Evolutionary conservation across 2,888 invertebrate genomes (phyloP), one percentile per base, ranked within the genome.

Genomic region (Drosophila antonietae): DNA sequence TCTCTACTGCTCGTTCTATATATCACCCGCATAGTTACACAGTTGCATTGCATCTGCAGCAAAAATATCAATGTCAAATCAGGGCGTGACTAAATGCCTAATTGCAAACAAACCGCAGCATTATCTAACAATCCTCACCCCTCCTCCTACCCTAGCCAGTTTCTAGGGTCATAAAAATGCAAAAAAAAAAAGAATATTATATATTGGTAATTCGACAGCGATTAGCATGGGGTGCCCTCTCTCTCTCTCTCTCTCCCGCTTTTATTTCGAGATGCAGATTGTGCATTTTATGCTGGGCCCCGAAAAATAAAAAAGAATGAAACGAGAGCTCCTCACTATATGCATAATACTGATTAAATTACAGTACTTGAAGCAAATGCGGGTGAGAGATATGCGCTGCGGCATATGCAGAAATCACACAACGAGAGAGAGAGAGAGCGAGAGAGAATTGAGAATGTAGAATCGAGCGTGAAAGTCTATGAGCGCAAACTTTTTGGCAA

Each of bases 81-180:
- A 73, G 85, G 90, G 85, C 85, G 90, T 83, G 79, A 78, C 85
- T 73, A 89, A 85, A 75, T 74, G 69, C 69, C 74, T 89, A 90
- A 90, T 90, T 90, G 89, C 87, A 72, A 49, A 58, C 78, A 65
- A 70, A 74, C 73, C 68, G 65, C 81, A 73, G 56, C 59, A 53
- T 51, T 63, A 52, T 65, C 65, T 65, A 59, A 53, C 37, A 8
- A 0, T 15, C 14, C 52, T 33, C 52, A 20, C 35, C 35, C 53
- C 46, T 2, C 23, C 15, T 39, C n/a, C 10, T 12, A 35, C 39
- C 41, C 0, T 8, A 8, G 0, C 3, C 35, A 8, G 15, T n/a
- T 8, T 10, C 10, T 28, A 57, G 71, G 49, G 58, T 63, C 64
- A 88, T 71, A 79, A 89, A 88, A 89, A 89, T 89, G 83, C 88